These are phyloP conservation scores for Trachelipus rathkii DNA, from an alignment of 1,140 invertebrate species.

Conservation along the genomic window DNA sequence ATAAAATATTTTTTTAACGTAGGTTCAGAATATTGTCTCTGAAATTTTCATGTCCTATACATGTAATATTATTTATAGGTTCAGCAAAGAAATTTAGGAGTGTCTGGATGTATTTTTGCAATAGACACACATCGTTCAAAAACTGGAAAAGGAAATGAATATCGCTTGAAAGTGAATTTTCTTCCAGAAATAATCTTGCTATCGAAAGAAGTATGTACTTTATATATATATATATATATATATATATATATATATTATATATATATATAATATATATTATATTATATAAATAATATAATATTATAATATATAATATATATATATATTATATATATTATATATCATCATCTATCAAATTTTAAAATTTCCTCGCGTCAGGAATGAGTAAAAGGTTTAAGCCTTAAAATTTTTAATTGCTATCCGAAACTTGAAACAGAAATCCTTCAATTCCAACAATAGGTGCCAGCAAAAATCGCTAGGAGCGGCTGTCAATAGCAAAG, in stretches of 20 bases:
- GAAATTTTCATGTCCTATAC: too few species aligned
- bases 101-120: constrained; percentile 88
- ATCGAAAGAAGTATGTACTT: constrained; percentile 76
- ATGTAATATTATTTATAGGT: constrained; percentile 55
- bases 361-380: too few species aligned
- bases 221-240: not conserved
- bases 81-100: constrained; percentile 87
- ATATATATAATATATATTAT: not conserved
- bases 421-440: too few species aligned
- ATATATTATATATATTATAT: not conserved
- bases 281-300: not conserved
- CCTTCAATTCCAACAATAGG: too few species aligned
- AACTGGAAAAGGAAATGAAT: constrained; percentile 77
- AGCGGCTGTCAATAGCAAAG: too few species aligned
- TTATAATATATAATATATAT: constrained; percentile 2
- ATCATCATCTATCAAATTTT: too few species aligned
- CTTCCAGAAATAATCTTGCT: constrained; percentile 96
- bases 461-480: too few species aligned
- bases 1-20: too few species aligned
- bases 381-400: too few species aligned
- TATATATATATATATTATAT: constrained; percentile 3
- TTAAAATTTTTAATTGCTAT: too few species aligned
- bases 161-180: constrained; percentile 94
- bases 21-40: too few species aligned
- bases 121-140: constrained; percentile 78